Conservation (phyloP, 1,140 invertebrate species). For the Luehdorfia chinensis region DNA sequence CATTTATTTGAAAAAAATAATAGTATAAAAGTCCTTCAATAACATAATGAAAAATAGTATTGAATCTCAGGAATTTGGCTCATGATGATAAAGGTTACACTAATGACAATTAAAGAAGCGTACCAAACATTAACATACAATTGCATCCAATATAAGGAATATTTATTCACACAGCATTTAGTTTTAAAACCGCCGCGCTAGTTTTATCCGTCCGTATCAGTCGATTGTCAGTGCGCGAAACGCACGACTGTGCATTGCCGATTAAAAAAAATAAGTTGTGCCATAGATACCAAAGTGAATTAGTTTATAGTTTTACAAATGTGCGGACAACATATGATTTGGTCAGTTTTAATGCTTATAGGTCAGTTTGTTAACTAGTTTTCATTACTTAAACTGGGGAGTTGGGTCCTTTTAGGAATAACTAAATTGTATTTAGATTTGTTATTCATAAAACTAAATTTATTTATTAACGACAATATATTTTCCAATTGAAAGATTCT, state of each 20-base stretch:
- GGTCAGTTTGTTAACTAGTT: too few species aligned
- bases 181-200: slow-evolving; percentile 4
- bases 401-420: too few species aligned
- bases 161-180: slow-evolving; percentile 10
- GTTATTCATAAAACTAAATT: too few species aligned
- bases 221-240: slow-evolving; percentile 12
- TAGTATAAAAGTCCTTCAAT: too few species aligned
- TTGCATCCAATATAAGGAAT: slow-evolving; percentile 6
- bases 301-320: neutral
- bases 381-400: too few species aligned
- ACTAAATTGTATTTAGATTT: too few species aligned
- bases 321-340: slow-evolving; percentile 4
- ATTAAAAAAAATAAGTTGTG: slow-evolving; percentile 1
- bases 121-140: slow-evolving; percentile 7
- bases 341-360: neutral
- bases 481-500: neutral
- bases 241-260: slow-evolving; percentile 4
- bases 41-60: too few species aligned
- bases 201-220: slow-evolving; percentile 7
- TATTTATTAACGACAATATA: too few species aligned
- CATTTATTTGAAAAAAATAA: too few species aligned
- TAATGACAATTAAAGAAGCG: neutral
- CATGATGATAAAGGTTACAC: too few species aligned
- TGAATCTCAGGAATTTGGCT: too few species aligned
- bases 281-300: slow-evolving; percentile 12